Evolutionary conservation across 2,888 invertebrate genomes (phyloP), one percentile per base, ranked within the genome.

Genomic region (Microchrysa polita): DNA sequence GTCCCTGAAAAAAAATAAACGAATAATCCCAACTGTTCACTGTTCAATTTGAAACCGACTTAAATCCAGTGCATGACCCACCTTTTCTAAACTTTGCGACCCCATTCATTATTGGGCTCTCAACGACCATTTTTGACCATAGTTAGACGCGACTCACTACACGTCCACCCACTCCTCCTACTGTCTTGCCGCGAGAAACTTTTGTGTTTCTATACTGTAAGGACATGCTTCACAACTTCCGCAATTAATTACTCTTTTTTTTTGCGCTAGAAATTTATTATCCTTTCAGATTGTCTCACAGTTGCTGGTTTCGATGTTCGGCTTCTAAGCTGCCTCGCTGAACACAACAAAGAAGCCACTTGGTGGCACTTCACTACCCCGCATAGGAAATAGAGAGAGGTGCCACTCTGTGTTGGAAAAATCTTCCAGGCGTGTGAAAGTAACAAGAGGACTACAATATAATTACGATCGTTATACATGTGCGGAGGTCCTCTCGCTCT

Each of bases 201-300:
- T n/a, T 52, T 5, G 10, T 55, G 5, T 10, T 20, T 20, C 22
- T 20, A 10, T 20, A 20, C 55, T 20, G n/a, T n/a, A 10, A 55
- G 55, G 18, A 55, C 2, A 55, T 55, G 55, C 55, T 55, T 18
- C 55, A 18, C 12, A 16, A 63, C 61, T 63, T 63, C 16, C 61
- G 4, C 40, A 63, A 63, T 63, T 63, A 63, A 63, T 63, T 63
- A 63, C 61, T 42, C n/a, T 9, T 55, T 55, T 34, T 34, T 55
- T 40, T 16, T 42, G 27, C n/a, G n/a, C n/a, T n/a, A 40, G 40
- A 63, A 63, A 63, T 63, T 63, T 42, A 18, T 63, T 34, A 40
- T 42, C 34, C 61, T 63, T 63, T 18, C 61, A 40, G 16, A 16
- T 22, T 63, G 40, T 18, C 40, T 42, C 40, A 40, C 42, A 18